Conservation (phyloP, 2,888 invertebrate species). For the Amiota mariae region DNA sequence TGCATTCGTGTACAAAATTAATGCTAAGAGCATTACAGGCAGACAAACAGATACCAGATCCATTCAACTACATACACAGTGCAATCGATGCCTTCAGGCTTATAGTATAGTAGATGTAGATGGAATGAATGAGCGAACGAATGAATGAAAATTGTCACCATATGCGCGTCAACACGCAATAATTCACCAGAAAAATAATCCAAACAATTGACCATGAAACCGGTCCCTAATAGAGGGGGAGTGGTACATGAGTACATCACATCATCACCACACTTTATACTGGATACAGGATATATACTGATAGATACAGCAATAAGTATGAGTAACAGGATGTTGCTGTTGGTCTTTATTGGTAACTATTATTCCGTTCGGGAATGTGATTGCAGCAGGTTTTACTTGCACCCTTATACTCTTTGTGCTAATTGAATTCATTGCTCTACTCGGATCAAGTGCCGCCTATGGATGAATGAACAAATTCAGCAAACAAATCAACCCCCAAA, state of each 20-base stretch:
- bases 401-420: constrained; percentile 51
- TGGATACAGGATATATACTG: too few species aligned
- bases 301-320: too few species aligned
- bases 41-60: constrained; percentile 6
- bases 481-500: constrained; percentile 13
- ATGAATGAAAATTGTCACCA: constrained; percentile 71
- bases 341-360: background rate
- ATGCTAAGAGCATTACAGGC: constrained; percentile 55
- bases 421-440: constrained; percentile 67
- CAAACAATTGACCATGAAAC: constrained; percentile 72
- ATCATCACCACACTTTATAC: too few species aligned
- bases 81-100: constrained; percentile 32
- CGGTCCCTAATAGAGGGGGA: constrained; percentile 63
- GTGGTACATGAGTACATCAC: constrained; percentile 43
- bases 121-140: constrained; percentile 24
- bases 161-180: constrained; percentile 75
- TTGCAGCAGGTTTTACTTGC: background rate
- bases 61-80: constrained; percentile 24
- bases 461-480: constrained; percentile 36
- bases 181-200: constrained; percentile 74
- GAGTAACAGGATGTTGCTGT: too few species aligned
- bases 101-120: background rate
- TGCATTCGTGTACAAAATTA: constrained; percentile 42
- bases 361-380: background rate
- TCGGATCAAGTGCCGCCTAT: constrained; percentile 65